Percentiles rank a stretch among this genome's conserved stretches.
These are phyloP conservation scores for Leucoraja erinaceus DNA, from an alignment of 2,113 vertebrate genomes.

Conservation along the genomic window DNA sequence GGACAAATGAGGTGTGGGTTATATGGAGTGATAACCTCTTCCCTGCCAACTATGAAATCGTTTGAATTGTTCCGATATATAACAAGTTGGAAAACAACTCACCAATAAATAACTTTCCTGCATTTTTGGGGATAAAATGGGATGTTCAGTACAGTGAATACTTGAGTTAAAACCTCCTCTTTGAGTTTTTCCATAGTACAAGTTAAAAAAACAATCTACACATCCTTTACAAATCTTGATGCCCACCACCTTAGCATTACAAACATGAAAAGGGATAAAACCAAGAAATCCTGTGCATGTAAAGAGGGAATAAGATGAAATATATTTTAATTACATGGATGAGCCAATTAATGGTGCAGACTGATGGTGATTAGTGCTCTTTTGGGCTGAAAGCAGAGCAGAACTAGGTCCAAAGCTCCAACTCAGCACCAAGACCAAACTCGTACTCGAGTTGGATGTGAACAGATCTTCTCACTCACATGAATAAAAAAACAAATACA, in stretches of 20 bases:
- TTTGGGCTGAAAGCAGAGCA: not conserved
- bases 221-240: not conserved
- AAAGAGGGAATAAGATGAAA: not conserved
- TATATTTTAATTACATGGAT: not conserved
- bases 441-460: not conserved
- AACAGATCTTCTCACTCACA: not conserved
- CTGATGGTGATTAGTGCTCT: not conserved
- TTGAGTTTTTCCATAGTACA: not conserved
- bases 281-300: not conserved
- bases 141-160: too few relatives aligned
- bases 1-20: too few relatives aligned
- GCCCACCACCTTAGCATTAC: too few relatives aligned
- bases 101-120: too few relatives aligned
- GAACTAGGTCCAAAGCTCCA: not conserved
- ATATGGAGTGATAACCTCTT: too few relatives aligned
- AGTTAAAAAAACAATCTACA: not conserved
- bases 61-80: not conserved
- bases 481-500: too few relatives aligned
- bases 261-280: too few relatives aligned
- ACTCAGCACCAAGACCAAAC: not conserved
- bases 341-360: not conserved
- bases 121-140: too few relatives aligned
- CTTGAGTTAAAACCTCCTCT: not conserved
- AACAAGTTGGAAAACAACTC: not conserved
- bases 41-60: too few relatives aligned